Conservation (phyloP, 2,888 invertebrate species). For the Galerucella nymphaeae region DNA sequence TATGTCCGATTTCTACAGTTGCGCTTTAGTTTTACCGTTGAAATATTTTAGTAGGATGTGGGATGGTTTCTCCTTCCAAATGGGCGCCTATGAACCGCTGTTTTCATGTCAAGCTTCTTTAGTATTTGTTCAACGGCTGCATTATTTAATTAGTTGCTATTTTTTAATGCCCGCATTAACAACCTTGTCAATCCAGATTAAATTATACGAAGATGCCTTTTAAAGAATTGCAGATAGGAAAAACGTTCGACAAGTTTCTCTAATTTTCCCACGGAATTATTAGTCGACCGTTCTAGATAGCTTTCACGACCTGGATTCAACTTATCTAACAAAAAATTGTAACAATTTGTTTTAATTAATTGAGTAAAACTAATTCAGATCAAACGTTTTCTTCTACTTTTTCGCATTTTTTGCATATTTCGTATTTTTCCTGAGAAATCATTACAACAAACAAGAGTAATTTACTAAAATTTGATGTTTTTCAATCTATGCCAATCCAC, state of each 20-base stretch:
- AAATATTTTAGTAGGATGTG: too few relatives aligned
- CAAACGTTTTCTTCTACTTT: slow-evolving; percentile 20
- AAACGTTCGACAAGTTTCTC: slow-evolving; percentile 54
- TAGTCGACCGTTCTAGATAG: slow-evolving; percentile 47
- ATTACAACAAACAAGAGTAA: background rate
- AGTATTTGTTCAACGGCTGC: slow-evolving; percentile 59
- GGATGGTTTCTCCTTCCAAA: background rate
- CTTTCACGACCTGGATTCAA: slow-evolving; percentile 45
- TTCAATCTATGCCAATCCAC: background rate
- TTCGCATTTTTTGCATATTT: background rate
- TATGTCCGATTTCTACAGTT: too few relatives aligned
- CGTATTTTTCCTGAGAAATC: background rate
- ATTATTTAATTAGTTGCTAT: slow-evolving; percentile 63
- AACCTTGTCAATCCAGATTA: slow-evolving; percentile 62
- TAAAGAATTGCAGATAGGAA: slow-evolving; percentile 56
- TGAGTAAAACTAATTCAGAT: slow-evolving; percentile 48
- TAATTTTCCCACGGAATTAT: slow-evolving; percentile 59
- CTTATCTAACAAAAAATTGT: slow-evolving; percentile 45
- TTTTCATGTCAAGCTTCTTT: slow-evolving; percentile 57
- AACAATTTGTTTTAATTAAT: slow-evolving; percentile 48
- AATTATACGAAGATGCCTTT: slow-evolving; percentile 58
- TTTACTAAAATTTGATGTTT: background rate
- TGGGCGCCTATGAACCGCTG: slow-evolving; percentile 51
- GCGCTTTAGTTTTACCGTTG: too few relatives aligned
- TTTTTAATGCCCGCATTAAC: slow-evolving; percentile 60